Base-by-base conservation (phyloP, 2,113 vertebrate species). In the Riparia riparia region DNA sequence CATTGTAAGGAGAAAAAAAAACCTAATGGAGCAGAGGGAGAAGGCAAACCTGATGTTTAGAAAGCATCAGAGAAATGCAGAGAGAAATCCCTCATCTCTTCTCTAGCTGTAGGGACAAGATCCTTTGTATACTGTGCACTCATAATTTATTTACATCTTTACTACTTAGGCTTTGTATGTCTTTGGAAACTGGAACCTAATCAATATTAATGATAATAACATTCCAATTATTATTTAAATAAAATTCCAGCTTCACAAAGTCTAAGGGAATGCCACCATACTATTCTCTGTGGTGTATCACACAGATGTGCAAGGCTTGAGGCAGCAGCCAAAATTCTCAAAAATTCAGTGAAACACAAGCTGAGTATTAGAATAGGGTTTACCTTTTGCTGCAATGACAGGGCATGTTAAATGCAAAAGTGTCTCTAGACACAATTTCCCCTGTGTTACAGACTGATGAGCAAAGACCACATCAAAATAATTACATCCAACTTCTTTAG, bases 21-120 rank as follows among this genome's bases (percentile, higher is more conserved):
- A 0, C 6, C 10, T 45, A 45, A 24, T 1, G 1, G 56, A 17
- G 10, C 9, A 26, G 32, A 49, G 12, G 6, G 4, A 68, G 10
- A 77, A 71, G 39, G 20, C n/a, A 91, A 88, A 50, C 18, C 17
- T 64, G 63, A 3, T 44, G 17, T 64, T 80, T 64, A 50, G 25
- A 80, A 86, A 50, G 26, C 5, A 42, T 34, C 34, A 26, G 51
- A 17, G 45, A 80, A 5, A 13, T 39, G 19, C 45, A 65, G 45
- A 82, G 28, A 45, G 28, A 78, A 76, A 74, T 68, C 10, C 21
- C 7, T 82, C 56, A 41, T 60, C 39, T 50, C 31, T 57, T 69
- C 42, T 70, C 28, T 34, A 39, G 21, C 18, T 12, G 20, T 2
- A 54, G 14, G 34, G 34, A 80, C 14, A 80, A 80, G n/a, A 85